Percentiles rank a stretch among this genome's conserved stretches.
Conservation (phyloP, 2,113 vertebrate genomes). For the Rhinichthys klamathensis region DNA sequence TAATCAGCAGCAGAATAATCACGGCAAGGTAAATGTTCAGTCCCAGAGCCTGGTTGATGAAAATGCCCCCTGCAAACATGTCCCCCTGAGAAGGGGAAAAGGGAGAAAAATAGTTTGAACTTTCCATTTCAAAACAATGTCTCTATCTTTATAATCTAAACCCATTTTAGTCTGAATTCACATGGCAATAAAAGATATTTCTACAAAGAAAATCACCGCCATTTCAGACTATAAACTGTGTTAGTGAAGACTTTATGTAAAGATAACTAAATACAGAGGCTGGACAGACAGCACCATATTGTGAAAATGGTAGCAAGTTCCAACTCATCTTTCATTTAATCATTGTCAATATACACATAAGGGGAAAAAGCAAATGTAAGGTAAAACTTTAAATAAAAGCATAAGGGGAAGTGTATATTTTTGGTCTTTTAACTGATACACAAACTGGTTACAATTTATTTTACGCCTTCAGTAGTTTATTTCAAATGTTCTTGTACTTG, state of each 20-base stretch:
- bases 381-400: neutral
- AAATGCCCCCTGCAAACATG: slow-evolving; percentile 92
- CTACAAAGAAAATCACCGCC: neutral
- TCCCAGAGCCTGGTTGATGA: slow-evolving; percentile 88
- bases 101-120: neutral
- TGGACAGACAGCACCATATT: neutral
- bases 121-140: neutral
- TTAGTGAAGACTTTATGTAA: neutral
- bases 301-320: neutral
- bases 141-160: neutral
- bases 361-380: neutral
- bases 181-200: slow-evolving; percentile 15
- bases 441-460: neutral
- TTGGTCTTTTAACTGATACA: neutral
- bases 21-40: slow-evolving; percentile 92
- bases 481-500: neutral
- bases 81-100: slow-evolving; percentile 80
- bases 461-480: neutral
- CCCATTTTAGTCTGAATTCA: neutral
- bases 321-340: neutral
- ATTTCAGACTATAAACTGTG: neutral
- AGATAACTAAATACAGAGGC: neutral
- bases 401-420: neutral
- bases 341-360: neutral
- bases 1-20: slow-evolving; percentile 82